A percentile compares a stretch with the other conserved stretches of the same genome.
phyloP scores from a whole-genome alignment of 2,888 invertebrate species.

The Pogonocherus hispidulus region DNA sequence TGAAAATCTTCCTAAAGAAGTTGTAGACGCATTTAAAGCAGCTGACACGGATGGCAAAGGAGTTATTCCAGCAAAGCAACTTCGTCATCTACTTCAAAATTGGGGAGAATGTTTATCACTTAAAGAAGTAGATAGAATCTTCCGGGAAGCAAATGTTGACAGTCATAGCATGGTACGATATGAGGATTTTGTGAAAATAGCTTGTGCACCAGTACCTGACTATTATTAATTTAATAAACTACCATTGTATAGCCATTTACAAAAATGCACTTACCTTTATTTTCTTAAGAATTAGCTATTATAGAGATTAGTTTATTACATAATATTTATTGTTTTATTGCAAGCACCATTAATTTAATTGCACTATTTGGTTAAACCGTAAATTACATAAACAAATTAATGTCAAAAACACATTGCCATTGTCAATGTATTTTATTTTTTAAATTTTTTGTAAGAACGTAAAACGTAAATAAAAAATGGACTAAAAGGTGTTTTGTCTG shows the following conservation, averaged over 20 bases:
- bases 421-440: background rate
- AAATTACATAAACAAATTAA: constrained; percentile 27
- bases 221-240: constrained; percentile 77
- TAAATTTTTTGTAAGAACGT: too few species aligned
- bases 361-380: constrained; percentile 7
- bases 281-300: constrained; percentile 7
- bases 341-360: constrained; percentile 31
- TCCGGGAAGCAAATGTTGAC: constrained; percentile 90
- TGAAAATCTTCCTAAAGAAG: constrained; percentile 87
- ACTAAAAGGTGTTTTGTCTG: too few species aligned
- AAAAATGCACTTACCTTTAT: constrained; percentile 7
- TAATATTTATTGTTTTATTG: constrained; percentile 30
- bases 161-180: constrained; percentile 87
- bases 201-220: constrained; percentile 93
- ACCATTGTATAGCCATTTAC: constrained; percentile 33
- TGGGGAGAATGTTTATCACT: constrained; percentile 92
- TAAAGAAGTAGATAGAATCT: constrained; percentile 88
- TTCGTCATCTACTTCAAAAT: constrained; percentile 87
- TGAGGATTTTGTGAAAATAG: constrained; percentile 92
- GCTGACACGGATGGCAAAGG: constrained; percentile 83
- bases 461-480: too few species aligned
- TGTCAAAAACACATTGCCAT: constrained; percentile 29
- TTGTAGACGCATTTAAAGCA: constrained; percentile 91
- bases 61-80: constrained; percentile 84
- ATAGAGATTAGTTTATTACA: constrained; percentile 14